phyloP scores from a whole-genome alignment of 2,113 vertebrate species.

The Platysternon megacephalum region DNA sequence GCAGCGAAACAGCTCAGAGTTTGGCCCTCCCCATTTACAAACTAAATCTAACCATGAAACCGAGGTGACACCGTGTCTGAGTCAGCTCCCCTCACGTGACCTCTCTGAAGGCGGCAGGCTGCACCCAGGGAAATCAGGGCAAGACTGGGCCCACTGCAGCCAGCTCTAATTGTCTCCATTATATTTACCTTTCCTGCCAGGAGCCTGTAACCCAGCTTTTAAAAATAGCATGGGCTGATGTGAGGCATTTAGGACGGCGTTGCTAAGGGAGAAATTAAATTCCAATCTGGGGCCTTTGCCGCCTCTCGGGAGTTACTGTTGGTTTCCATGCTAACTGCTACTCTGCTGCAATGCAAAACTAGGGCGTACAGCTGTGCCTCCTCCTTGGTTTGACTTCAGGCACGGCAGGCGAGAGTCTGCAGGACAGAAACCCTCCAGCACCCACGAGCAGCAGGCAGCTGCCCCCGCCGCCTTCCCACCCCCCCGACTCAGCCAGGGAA shows the following conservation, averaged over 20 bases:
- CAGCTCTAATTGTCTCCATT: background rate
- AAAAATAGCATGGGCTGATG: conserved; percentile 22
- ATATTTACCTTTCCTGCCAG: background rate
- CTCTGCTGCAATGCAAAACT: conserved; percentile 3
- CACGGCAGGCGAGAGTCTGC: too few species aligned
- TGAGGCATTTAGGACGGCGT: background rate
- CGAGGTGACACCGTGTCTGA: too few species aligned
- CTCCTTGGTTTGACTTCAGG: background rate
- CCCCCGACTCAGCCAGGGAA: background rate
- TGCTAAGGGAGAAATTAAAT: conserved; percentile 47
- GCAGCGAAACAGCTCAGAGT: background rate
- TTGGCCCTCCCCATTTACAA: background rate
- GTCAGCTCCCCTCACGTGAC: too few species aligned
- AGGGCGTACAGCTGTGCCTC: background rate
- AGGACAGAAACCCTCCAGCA: too few species aligned
- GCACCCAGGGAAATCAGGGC: background rate
- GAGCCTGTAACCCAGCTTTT: background rate
- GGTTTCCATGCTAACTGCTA: conserved; percentile 42
- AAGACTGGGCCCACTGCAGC: background rate
- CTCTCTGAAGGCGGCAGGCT: background rate
- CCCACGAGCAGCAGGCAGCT: too few species aligned
- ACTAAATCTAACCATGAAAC: background rate
- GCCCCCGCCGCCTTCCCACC: background rate
- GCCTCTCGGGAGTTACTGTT: conserved; percentile 3
- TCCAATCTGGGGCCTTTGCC: conserved; percentile 2